These are phyloP conservation scores for Poeciliopsis prolifica DNA, from an alignment of 2,113 vertebrate genomes.

Conservation along the genomic window DNA sequence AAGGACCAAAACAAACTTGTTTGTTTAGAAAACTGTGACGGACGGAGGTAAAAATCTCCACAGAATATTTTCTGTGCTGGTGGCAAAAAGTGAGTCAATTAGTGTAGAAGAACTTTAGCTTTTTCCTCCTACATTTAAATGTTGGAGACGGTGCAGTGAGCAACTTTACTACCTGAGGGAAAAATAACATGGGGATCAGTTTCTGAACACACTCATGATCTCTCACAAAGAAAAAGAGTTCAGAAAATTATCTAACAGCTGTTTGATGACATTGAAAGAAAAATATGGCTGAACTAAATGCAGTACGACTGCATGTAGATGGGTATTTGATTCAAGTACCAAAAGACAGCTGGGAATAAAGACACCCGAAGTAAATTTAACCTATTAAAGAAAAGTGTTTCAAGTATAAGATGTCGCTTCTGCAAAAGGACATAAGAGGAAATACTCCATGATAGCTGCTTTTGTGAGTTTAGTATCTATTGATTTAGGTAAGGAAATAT, in stretches of 20 bases:
- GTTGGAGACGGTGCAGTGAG: slow-evolving; percentile 23
- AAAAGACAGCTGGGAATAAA: slow-evolving; percentile 5
- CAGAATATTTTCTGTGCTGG: slow-evolving; percentile 36
- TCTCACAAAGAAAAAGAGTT: not conserved
- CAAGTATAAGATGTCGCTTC: slow-evolving; percentile 58
- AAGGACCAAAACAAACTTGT: slow-evolving; percentile 70
- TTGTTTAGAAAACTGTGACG: slow-evolving; percentile 65
- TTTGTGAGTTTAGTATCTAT: slow-evolving; percentile 34
- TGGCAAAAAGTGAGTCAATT: slow-evolving; percentile 19
- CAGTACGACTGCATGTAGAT: not conserved
- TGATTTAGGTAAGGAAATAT: slow-evolving; percentile 40
- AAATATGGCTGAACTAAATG: slow-evolving; percentile 17
- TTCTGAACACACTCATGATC: slow-evolving; percentile 25
- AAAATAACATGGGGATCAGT: slow-evolving; percentile 28
- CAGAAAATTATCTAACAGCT: no score
- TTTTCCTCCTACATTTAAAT: slow-evolving; percentile 36
- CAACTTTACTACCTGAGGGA: slow-evolving; percentile 34
- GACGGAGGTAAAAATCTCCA: slow-evolving; percentile 27
- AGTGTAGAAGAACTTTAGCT: not conserved
- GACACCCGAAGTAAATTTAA: slow-evolving; percentile 50
- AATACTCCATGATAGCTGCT: slow-evolving; percentile 39
- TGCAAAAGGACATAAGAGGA: slow-evolving; percentile 28
- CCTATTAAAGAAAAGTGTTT: slow-evolving; percentile 37
- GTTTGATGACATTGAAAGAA: not conserved
- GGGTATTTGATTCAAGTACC: slow-evolving; percentile 20